Evolutionary conservation across 2,888 invertebrate species (phyloP).

Genomic region (Mantis religiosa): DNA sequence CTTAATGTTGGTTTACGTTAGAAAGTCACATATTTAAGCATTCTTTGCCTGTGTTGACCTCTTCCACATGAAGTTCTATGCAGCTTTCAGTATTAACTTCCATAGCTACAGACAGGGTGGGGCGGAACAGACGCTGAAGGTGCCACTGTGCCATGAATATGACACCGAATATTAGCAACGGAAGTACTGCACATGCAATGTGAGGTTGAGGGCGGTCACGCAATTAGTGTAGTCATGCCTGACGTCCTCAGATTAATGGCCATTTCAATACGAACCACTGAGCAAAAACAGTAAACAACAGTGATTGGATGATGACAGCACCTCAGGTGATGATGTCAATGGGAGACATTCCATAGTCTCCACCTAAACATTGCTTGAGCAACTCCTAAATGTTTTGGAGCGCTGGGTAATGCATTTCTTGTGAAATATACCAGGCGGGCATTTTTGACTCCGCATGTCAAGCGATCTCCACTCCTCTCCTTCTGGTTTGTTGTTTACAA

Average conservation of each 20-base stretch:
- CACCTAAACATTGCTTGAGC: neutral
- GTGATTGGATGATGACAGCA: neutral
- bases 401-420: too few species aligned
- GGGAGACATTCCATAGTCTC: neutral
- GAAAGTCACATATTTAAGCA: too few species aligned
- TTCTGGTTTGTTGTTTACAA: too few species aligned
- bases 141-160: neutral
- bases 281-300: neutral
- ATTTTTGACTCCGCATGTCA: too few species aligned
- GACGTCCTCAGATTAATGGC: neutral
- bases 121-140: neutral
- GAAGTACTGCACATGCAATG: neutral
- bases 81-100: too few species aligned
- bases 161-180: neutral
- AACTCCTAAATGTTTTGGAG: neutral
- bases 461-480: too few species aligned
- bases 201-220: neutral
- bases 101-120: neutral
- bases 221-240: neutral
- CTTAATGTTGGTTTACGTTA: too few species aligned
- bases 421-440: too few species aligned
- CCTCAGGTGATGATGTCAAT: neutral
- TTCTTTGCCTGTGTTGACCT: too few species aligned
- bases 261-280: neutral
- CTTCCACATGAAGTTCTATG: too few species aligned